phyloP scores from a whole-genome alignment of 2,113 vertebrate genomes.

The Thinocorus orbignyianus region DNA sequence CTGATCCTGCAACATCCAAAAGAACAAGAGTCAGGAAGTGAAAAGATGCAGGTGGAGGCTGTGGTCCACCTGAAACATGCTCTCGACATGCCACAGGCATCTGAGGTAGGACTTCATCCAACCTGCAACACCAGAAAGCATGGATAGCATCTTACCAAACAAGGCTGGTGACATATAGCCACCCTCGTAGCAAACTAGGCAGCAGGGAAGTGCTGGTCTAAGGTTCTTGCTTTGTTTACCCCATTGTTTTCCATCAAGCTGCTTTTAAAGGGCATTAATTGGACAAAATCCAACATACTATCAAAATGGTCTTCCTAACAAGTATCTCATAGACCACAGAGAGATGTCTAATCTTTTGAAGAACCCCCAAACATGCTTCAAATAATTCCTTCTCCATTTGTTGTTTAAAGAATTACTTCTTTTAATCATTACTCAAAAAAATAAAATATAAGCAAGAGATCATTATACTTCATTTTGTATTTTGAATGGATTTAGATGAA shows the following conservation, averaged over 20 bases:
- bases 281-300: not conserved
- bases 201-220: not conserved
- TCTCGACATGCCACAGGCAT: not conserved
- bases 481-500: slow-evolving; percentile 24
- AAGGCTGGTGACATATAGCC: not conserved
- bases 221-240: not conserved
- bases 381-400: not conserved
- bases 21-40: not conserved
- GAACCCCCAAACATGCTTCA: not conserved
- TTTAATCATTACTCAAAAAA: not conserved
- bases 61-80: not conserved
- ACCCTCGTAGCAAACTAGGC: not conserved
- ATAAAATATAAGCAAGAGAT: not conserved
- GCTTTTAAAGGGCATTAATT: not conserved
- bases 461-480: not conserved
- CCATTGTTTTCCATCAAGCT: not conserved
- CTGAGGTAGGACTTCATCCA: not conserved
- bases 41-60: not conserved
- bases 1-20: not conserved
- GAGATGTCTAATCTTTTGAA: not conserved
- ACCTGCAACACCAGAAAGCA: not conserved
- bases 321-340: not conserved
- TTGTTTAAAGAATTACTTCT: not conserved
- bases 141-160: not conserved
- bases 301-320: not conserved